Percentiles rank a stretch among this genome's conserved stretches.
phyloP scores from a whole-genome alignment of 1,140 invertebrate genomes.

The Drosophila littoralis region DNA sequence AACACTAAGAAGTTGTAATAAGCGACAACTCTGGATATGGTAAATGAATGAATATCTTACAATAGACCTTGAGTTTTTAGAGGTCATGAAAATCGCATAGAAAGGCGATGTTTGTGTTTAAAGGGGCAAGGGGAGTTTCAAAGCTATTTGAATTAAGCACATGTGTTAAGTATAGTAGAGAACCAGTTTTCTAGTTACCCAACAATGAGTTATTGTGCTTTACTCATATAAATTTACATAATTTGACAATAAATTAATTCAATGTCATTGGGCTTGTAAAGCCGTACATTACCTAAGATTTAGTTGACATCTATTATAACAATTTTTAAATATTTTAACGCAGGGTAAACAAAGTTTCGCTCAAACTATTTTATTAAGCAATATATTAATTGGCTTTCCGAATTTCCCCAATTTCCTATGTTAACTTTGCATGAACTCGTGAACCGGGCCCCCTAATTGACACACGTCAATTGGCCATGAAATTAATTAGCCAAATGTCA shows the following conservation, averaged over 20 bases:
- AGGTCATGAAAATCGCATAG: neutral
- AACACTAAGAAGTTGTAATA: too few species aligned
- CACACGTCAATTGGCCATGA: slow-evolving; percentile 61
- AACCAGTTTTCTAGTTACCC: neutral
- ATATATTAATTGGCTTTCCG: slow-evolving; percentile 5
- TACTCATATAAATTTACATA: slow-evolving; percentile 14
- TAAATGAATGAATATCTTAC: too few species aligned
- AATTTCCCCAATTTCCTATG: neutral
- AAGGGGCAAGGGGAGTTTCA: neutral
- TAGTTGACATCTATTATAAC: slow-evolving; percentile 9
- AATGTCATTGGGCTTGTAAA: slow-evolving; percentile 7
- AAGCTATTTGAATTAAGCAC: neutral
- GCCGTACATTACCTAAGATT: neutral
- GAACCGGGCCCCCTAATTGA: slow-evolving; percentile 46
- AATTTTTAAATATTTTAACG: neutral
- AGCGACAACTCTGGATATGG: too few species aligned
- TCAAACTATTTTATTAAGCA: neutral
- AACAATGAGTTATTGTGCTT: neutral
- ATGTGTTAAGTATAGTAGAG: neutral
- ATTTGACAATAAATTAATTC: slow-evolving; percentile 18
- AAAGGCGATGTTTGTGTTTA: neutral
- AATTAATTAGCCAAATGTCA: slow-evolving; percentile 54
- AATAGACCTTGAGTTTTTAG: neutral
- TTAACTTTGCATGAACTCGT: slow-evolving; percentile 3
- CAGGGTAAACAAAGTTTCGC: neutral